Evolutionary conservation across 2,797 vertebrate species (phyloP), one percentile per base, ranked within the genome.

Genomic region (Malacoctenus gilli): DNA sequence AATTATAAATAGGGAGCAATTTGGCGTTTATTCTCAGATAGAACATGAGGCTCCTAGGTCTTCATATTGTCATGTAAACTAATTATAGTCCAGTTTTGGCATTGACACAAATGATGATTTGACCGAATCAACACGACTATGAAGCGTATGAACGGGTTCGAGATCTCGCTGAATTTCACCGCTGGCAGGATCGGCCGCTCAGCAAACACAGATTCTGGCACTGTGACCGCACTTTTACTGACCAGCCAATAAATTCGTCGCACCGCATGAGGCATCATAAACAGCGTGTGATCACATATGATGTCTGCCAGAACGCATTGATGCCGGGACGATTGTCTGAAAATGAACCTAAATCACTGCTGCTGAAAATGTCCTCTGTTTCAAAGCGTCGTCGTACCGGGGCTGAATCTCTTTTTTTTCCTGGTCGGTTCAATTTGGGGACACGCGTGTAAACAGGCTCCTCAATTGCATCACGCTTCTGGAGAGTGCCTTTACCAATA

Each of bases 361-460:
- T 32, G 55, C 51, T 72, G n/a, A 60, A 63, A 71, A 64, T 40
- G 1, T 44, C 46, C 22, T 57, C 30, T 57, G 51, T 63, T 32
- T 42, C 35, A 11, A 59, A 35, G 8, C 48, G 13, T 56, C 31
- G 36, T 52, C 11, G 10, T 9, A 2, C 1, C n/a, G 6, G 30
- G 3, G 14, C 21, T 42, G 16, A 32, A 16, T 28, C 51, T 53
- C 34, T 40, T 41, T n/a, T n/a, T n/a, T n/a, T n/a, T n/a, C n/a
- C n/a, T 2, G 5, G 32, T 47, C 43, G 39, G 11, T 35, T 69
- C 37, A 43, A 12, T 39, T 56, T 13, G 10, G 40, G 8, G 12
- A 28, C 25, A 21, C 4, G 32, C 38, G 12, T 50, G 34, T 25
- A 19, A 15, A 6, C 1, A 39, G 4, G 14, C 32, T 49, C 12